Evolutionary conservation across 2,888 invertebrate species (phyloP).

Genomic region (Notodonta ziczac): DNA sequence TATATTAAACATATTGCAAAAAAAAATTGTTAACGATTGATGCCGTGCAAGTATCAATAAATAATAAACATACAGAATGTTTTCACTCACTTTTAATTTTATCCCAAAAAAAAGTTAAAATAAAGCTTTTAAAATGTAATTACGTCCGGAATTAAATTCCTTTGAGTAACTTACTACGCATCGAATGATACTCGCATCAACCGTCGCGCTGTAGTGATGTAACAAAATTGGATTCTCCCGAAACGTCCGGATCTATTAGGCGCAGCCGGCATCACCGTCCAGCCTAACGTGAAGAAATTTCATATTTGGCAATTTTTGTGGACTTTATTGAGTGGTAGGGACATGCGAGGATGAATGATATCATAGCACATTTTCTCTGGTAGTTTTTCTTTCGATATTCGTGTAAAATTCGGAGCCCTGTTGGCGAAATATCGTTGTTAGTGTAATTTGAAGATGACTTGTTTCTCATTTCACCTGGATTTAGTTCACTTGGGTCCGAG

Average conservation of each 20-base stretch:
- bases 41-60: too few relatives aligned
- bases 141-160: conserved; percentile 1
- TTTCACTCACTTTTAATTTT: too few relatives aligned
- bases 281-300: conserved; percentile 60
- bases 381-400: neutral
- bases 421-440: too few relatives aligned
- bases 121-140: neutral
- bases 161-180: neutral
- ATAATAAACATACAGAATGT: too few relatives aligned
- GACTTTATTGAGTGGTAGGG: conserved; percentile 15
- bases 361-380: neutral
- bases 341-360: conserved; percentile 6
- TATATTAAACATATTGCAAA: neutral
- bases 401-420: neutral
- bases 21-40: too few relatives aligned
- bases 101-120: too few relatives aligned
- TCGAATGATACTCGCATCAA: conserved; percentile 36
- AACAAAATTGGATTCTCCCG: conserved; percentile 63
- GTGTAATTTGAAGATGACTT: too few relatives aligned
- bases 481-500: too few relatives aligned
- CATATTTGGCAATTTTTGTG: conserved; percentile 51
- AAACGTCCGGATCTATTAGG: conserved; percentile 56
- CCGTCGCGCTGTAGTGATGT: conserved; percentile 43
- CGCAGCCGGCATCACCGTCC: conserved; percentile 52
- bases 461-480: too few relatives aligned